Base-by-base conservation (phyloP, 2,888 invertebrate species). In the Philonicus albiceps region DNA sequence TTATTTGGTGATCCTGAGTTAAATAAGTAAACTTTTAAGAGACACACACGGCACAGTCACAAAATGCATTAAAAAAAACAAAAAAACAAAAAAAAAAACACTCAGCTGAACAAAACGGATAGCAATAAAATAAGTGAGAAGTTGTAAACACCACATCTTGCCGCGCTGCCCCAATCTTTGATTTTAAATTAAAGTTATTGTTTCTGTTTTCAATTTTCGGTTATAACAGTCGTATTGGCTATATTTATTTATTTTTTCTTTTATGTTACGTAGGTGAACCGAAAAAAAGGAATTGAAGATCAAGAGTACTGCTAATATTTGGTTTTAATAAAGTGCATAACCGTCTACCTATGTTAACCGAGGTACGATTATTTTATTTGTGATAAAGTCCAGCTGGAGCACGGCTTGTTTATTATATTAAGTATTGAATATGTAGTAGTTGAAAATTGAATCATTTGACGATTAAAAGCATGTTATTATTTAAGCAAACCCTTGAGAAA, bases 1-100 rank as follows among this genome's bases (percentile, higher is more conserved):
- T 88, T 91, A 75, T 91, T 91, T 87, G 88, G 86, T 87, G 89
- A 88, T 22, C 31, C 55, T n/a, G 31, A 80, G 55, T 27, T 3
- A 43, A 53, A 80, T 6, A 30, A 49, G 40, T 40, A 43, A 43
- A 16, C 1, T 0, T 6, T n/a, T 3, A 16, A 49, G 49, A 49
- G 49, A 49, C n/a, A n/a, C 49, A 49, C 49, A 49, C n/a, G n/a
- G 16, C n/a, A 49, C 49, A 49, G 49, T n/a, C 49, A n/a, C 19
- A 49, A 49, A 3, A 49, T 6, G 16, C 5, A 49, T n/a, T n/a
- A 49, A 43, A 40, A 13, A 13, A 37, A 37, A 11, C 7, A 49
- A 43, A 40, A 13, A 13, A 37, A 37, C 1, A 37, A 13, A 40
- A 40, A 40, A 13, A 43, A 43, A 3, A 7, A n/a, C n/a, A 40